Base-by-base conservation (phyloP, 2,888 invertebrate species). In the Aquatica leii region DNA sequence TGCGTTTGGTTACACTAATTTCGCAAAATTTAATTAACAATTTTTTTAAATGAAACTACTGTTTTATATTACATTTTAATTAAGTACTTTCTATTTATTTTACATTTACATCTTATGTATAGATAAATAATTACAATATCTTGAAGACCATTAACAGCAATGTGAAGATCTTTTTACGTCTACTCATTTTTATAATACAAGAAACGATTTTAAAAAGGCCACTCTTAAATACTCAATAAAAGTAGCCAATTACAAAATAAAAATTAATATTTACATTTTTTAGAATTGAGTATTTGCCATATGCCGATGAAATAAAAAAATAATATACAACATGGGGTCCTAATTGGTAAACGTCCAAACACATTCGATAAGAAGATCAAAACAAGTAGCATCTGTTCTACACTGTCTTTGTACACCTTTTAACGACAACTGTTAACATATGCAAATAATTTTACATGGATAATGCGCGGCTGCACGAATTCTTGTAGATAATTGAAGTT, bases 111-210 rank as follows among this genome's bases (percentile, higher is more conserved):
- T 58, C 31, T 49, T 58, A 62, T 58, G 53, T 58, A 49, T 58
- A 62, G 62, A 58, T 58, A 62, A 62, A 62, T 62, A 62, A 62
- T 62, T 62, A 62, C 62, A 62, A 40, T 62, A 58, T 52, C 56
- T 49, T 56, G 52, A 43, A 62, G 57, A 62, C 57, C 57, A 57
- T 57, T 48, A 43, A 60, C 48, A 62, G 57, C 46, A 46, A 57
- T 50, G 46, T 52, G 57, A 57, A 57, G 46, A 18, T 54, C 40
- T 59, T 40, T 40, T 43, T 37, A 41, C 17, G 18, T 11, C 12
- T 46, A 46, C 35, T 41, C 55, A 51, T 62, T 58, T 53, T 31
- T 62, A 53, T 53, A 4, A 6, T 24, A 24, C 24, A 24, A 24
- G 24, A 24, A 24, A 24, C 24, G 6, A 24, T 4, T 24, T 24